Base-by-base conservation (phyloP, 2,888 invertebrate species). In the Marasmarcha lunaedactyla region DNA sequence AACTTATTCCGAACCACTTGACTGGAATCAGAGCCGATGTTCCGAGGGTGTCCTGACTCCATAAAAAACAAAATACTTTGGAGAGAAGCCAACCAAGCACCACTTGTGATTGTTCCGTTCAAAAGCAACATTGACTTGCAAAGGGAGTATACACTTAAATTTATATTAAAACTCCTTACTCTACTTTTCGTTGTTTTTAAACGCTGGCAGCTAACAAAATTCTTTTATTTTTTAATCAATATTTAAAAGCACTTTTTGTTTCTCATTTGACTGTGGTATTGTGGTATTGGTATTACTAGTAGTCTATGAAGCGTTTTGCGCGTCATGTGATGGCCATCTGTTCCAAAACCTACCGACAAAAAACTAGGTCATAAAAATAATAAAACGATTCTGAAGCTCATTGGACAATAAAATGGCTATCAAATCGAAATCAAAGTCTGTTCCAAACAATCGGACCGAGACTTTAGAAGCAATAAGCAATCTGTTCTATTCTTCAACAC, bases 21-120 rank as follows among this genome's bases (percentile, higher is more conserved):
- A 49, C 45, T 43, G 39, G 35, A 37, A 42, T 39, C 40, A 33
- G 36, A 33, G 38, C 38, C 40, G 41, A 46, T 40, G 41, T 39
- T 40, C 25, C 62, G 51, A 52, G 54, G 54, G 57, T 20, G 57
- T 54, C 55, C 59, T 56, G 51, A 57, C 55, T 58, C 63, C 60
- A 72, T 71, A 77, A 78, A 78, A 77, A 81, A 71, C 64, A 63
- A 69, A 67, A 60, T 74, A 72, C 71, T 78, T 76, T 78, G 79
- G 78, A 68, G 62, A 55, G 51, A 52, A 69, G 76, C 79, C 79
- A 78, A 65, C 55, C 55, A 49, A 54, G 59, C 56, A 55, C 55
- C 54, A 61, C 58, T 59, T 58, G 54, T 54, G 56, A 63, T 60
- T 65, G 65, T 62, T 67, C 67, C 71, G 71, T 76, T 76, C 70